Evolutionary conservation across 2,113 vertebrate genomes (phyloP).

Genomic region (Tricholaema leucomelas): DNA sequence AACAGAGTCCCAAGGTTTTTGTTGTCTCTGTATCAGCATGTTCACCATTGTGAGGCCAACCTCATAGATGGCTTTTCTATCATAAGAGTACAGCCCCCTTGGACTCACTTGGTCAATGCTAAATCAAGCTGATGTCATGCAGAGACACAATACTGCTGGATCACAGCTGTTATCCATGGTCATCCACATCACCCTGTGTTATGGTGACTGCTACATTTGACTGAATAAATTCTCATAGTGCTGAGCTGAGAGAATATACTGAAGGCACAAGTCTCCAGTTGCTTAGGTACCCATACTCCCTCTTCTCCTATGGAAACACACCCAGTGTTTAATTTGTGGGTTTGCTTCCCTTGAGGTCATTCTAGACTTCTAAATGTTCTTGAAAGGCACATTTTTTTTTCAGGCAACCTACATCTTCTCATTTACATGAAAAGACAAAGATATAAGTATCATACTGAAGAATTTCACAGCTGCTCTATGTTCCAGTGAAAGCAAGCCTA

Average conservation of each 20-base stretch:
- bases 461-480: background rate
- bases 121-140: background rate
- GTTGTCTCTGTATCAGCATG: background rate
- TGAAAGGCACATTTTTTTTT: background rate
- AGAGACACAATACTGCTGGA: background rate
- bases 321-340: background rate
- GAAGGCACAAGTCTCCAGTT: background rate
- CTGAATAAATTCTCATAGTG: background rate
- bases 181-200: background rate
- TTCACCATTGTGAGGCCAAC: background rate
- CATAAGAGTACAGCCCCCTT: background rate
- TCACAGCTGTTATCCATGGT: background rate
- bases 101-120: background rate
- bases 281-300: background rate
- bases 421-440: background rate
- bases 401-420: background rate
- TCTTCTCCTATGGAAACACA: background rate
- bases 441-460: background rate
- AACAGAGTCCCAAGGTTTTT: background rate
- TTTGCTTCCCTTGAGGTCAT: background rate
- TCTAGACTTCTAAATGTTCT: background rate
- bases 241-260: rapidly evolving
- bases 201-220: background rate
- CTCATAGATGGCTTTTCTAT: background rate
- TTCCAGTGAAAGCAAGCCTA: background rate